Conservation (phyloP, 2,888 invertebrate genomes). For the Fissipunctia ypsillon region DNA sequence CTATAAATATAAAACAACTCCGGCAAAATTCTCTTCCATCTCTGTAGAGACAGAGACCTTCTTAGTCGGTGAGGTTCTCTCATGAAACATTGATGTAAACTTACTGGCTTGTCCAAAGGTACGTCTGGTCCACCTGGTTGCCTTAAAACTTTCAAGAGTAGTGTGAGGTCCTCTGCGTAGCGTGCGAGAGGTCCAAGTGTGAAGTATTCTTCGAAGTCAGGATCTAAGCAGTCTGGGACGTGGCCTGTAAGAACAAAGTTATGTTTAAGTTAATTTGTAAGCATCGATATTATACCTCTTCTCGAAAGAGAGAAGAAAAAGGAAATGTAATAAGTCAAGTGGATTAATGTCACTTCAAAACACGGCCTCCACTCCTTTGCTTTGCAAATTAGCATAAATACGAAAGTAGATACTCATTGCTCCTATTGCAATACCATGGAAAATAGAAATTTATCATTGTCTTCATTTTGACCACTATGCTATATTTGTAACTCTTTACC, state of each 20-base stretch:
- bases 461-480: not conserved
- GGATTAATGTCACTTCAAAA: not conserved
- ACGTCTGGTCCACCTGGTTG: constrained; percentile 86
- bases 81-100: constrained; percentile 32
- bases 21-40: not conserved
- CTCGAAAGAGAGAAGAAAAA: not conserved
- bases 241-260: constrained; percentile 87
- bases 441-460: not conserved
- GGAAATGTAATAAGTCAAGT: not conserved
- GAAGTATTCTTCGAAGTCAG: constrained; percentile 93
- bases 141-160: constrained; percentile 93
- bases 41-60: not conserved
- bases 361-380: not conserved
- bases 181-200: constrained; percentile 96
- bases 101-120: constrained; percentile 85
- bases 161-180: constrained; percentile 95
- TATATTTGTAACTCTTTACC: constrained; percentile 75
- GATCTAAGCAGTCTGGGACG: constrained; percentile 91
- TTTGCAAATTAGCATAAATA: not conserved
- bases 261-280: not conserved
- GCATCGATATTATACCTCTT: not conserved
- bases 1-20: not conserved
- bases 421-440: not conserved
- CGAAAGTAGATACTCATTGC: not conserved
- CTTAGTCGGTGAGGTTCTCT: not conserved